Base-by-base conservation (phyloP, 2,113 vertebrate species). In the Hemicordylus capensis region DNA sequence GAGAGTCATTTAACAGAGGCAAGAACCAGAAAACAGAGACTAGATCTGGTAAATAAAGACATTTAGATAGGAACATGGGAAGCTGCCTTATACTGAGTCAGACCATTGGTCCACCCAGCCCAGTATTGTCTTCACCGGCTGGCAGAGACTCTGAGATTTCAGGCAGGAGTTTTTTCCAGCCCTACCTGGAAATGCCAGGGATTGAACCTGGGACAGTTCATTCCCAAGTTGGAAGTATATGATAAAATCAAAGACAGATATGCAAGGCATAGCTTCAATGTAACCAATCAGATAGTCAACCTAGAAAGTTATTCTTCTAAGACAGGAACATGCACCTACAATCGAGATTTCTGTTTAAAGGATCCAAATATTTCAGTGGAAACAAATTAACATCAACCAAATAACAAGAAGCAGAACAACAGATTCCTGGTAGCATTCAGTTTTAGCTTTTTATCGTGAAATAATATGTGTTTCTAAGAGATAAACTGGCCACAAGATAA, bases 361-460 rank as follows among this genome's bases (percentile, higher is more conserved):
- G 37, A 72, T 58, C 31, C 80, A 87, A 84, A 89, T 61, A 42
- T 26, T 5, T 6, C 85, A 83, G 85, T 61, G 54, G 19, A 91
- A 72, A 20, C 64, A 73, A 88, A 64, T 84, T 56, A 81, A 78
- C 88, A 64, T 10, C 88, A 85, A 73, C 5, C 81, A 48, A 92
- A 87, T 48, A 24, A 17, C 80, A 88, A 17, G 1, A 92, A 88
- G 4, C 26, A 76, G 51, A 89, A 81, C 34, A 67, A 76, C 17
- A 24, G 39, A 58, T 4, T 76, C 64, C 22, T 70, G 87, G 28
- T 24, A 80, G 14, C 70, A 84, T 85, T 82, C 81, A 90, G 80
- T 67, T 75, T 39, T 22, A 19, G n/a, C 70, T 4, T 76, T 63
- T 58, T 72, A 24, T 83, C 86, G 73, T 59, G 31, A 91, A 70